phyloP scores from a whole-genome alignment of 1,140 invertebrate genomes.

The Pectinophora gossypiella region DNA sequence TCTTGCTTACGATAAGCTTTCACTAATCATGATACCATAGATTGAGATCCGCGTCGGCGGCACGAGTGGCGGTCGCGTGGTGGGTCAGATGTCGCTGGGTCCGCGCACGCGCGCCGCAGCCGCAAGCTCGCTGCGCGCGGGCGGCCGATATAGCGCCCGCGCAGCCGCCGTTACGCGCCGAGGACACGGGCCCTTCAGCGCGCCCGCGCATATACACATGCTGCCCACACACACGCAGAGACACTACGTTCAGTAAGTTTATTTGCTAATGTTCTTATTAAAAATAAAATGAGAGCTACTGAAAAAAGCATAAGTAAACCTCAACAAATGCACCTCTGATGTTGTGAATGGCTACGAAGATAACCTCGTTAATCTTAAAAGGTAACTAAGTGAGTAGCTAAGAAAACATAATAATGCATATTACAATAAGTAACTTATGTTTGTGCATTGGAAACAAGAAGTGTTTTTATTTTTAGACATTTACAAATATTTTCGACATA shows the following conservation, averaged over 20 bases:
- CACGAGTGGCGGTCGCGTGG: slow-evolving; percentile 64
- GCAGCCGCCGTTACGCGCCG: slow-evolving; percentile 58
- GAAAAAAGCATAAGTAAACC: no score
- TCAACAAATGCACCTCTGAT: no score
- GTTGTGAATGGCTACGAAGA: no score
- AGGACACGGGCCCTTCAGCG: slow-evolving; percentile 60
- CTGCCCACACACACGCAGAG: slow-evolving; percentile 58
- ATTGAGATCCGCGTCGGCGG: slow-evolving; percentile 31
- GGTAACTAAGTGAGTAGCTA: no score
- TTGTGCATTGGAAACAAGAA: no score
- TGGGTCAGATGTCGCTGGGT: slow-evolving; percentile 65
- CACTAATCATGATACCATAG: slow-evolving; percentile 6
- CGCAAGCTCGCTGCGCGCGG: slow-evolving; percentile 50
- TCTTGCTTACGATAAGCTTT: no score
- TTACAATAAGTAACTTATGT: no score
- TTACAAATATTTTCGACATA: no score
- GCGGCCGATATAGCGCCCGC: slow-evolving; percentile 56
- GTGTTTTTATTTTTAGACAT: no score
- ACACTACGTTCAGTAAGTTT: slow-evolving; percentile 63
- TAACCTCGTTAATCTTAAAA: no score
- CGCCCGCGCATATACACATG: slow-evolving; percentile 60
- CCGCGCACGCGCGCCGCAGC: slow-evolving; percentile 54
- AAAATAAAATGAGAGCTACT: no score
- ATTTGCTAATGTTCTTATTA: background rate
- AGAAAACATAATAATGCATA: no score